Conservation (phyloP, 2,888 invertebrate species). For the Psylliodes chrysocephalus region DNA sequence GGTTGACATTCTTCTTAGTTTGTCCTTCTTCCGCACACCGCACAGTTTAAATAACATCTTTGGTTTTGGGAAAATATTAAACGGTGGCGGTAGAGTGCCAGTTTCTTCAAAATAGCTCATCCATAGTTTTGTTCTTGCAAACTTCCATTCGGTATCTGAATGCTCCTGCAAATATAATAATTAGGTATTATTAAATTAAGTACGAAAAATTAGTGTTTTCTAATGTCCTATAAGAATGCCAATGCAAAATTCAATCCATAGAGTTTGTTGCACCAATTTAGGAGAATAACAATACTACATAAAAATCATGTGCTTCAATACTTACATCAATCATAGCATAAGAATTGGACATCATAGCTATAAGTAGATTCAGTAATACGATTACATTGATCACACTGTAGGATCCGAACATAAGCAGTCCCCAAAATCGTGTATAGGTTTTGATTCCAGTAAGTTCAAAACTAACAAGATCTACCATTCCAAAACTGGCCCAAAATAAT, state of each 20-base stretch:
- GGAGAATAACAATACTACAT: too few relatives aligned
- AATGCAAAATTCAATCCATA: too few relatives aligned
- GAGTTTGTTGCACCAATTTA: too few relatives aligned
- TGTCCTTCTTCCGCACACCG: slow-evolving; percentile 72
- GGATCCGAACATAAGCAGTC: slow-evolving; percentile 94
- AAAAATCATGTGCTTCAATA: background rate
- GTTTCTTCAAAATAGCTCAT: slow-evolving; percentile 95
- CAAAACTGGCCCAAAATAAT: slow-evolving; percentile 96
- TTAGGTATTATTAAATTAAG: too few relatives aligned
- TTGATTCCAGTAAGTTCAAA: slow-evolving; percentile 91
- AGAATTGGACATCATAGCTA: slow-evolving; percentile 98
- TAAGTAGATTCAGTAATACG: slow-evolving; percentile 91
- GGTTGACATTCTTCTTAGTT: slow-evolving; percentile 67
- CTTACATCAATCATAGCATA: slow-evolving; percentile 90
- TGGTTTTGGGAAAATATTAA: slow-evolving; percentile 91
- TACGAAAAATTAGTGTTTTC: too few relatives aligned
- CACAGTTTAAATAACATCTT: slow-evolving; percentile 79
- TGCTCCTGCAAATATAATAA: slow-evolving; percentile 82
- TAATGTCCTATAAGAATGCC: too few relatives aligned
- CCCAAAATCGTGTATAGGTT: slow-evolving; percentile 93
- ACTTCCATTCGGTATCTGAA: slow-evolving; percentile 97
- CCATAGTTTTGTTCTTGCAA: slow-evolving; percentile 93
- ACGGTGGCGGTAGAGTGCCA: slow-evolving; percentile 91
- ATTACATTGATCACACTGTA: slow-evolving; percentile 96
- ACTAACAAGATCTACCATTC: slow-evolving; percentile 87